Evolutionary conservation across 2,797 vertebrate genomes (phyloP).

Genomic region (Bradypodion pumilum): DNA sequence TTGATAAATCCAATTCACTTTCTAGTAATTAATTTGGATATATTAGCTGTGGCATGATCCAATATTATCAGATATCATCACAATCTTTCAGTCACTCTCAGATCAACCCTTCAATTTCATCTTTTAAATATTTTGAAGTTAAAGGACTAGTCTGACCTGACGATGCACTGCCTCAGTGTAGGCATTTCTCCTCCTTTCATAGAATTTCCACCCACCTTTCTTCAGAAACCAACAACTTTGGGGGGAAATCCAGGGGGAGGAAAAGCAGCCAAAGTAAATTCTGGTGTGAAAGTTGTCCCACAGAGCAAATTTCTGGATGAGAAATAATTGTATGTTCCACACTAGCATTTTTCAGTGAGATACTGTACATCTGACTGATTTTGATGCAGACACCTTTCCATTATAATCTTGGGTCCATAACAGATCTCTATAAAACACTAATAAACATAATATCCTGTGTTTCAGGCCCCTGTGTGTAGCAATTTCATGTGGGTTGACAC

Average conservation of each 20-base stretch:
- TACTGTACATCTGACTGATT: background rate
- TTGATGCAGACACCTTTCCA: background rate
- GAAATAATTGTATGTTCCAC: background rate
- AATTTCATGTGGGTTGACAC: background rate
- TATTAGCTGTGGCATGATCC: conserved; percentile 28
- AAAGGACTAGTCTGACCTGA: background rate
- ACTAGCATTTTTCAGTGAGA: background rate
- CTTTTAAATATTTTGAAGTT: conserved; percentile 22
- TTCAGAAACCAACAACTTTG: background rate
- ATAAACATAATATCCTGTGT: background rate
- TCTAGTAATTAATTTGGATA: conserved; percentile 40
- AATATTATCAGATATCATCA: conserved; percentile 42
- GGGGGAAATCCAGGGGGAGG: background rate
- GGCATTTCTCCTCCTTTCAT: background rate
- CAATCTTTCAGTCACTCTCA: background rate
- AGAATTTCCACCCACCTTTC: background rate
- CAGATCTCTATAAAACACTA: background rate
- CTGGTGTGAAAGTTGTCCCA: background rate
- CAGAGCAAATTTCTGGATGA: background rate
- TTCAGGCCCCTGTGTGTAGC: background rate
- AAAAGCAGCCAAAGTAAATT: background rate
- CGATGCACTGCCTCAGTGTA: background rate
- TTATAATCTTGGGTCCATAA: background rate
- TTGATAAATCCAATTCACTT: conserved; percentile 54
- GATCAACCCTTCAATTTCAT: conserved; percentile 11